Conservation (phyloP, 2,113 vertebrate species). For the Chionomys nivalis region DNA sequence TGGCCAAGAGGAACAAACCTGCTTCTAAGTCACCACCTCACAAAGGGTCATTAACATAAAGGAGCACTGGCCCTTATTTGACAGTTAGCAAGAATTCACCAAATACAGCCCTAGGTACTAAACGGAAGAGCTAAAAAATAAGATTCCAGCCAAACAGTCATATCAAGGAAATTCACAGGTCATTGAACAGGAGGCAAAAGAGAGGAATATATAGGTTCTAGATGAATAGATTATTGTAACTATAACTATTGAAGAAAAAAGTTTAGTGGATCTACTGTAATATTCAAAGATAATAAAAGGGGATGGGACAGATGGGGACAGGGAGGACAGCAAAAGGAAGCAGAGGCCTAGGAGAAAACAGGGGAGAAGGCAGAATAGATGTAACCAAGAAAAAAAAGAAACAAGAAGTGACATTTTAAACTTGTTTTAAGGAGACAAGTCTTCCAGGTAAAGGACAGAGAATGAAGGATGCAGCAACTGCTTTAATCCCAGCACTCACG, state of each 20-base stretch:
- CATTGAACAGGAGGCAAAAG: constrained; percentile 32
- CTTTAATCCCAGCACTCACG: not conserved
- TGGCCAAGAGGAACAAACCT: not conserved
- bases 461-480: not conserved
- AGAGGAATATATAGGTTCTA: not conserved
- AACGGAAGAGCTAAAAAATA: not conserved
- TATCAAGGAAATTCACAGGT: not conserved
- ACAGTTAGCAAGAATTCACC: constrained; percentile 56
- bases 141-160: constrained; percentile 56
- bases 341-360: not conserved
- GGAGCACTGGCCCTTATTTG: not conserved
- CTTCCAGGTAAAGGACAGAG: constrained; percentile 10
- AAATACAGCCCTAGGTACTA: not conserved
- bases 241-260: not conserved
- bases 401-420: not conserved
- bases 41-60: constrained; percentile 31
- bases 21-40: constrained; percentile 2
- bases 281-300: not conserved
- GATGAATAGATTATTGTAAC: constrained; percentile 44
- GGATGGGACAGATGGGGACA: too few relatives aligned
- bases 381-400: too few relatives aligned
- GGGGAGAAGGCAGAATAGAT: not conserved
- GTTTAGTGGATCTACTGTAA: not conserved
- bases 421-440: not conserved
- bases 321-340: accelerated